These are phyloP conservation scores for Setipinna tenuifilis DNA, from an alignment of 2,797 vertebrate genomes.

Conservation along the genomic window DNA sequence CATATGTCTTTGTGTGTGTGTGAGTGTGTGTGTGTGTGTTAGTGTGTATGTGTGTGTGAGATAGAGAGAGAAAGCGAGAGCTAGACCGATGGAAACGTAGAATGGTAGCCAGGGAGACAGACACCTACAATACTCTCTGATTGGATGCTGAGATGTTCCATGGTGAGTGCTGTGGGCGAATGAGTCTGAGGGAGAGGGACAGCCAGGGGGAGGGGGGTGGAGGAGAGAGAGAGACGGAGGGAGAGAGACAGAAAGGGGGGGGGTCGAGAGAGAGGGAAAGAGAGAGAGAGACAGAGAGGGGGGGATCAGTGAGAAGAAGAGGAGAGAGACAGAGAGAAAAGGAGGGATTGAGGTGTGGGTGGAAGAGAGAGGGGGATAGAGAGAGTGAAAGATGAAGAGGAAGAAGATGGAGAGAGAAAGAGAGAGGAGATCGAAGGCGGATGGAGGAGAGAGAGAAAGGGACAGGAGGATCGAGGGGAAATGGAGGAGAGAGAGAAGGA, in stretches of 20 bases:
- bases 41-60: constrained; percentile 1
- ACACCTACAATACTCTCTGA: constrained; percentile 51
- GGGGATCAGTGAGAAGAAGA: constrained; percentile 25
- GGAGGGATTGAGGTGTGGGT: too few species aligned
- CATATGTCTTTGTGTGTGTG: constrained; percentile 8
- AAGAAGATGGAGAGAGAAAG: too few species aligned
- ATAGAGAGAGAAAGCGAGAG: constrained; percentile 26
- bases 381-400: too few species aligned
- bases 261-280: constrained; percentile 15
- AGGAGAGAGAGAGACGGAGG: constrained; percentile 24
- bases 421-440: too few species aligned
- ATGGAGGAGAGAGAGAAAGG: not conserved
- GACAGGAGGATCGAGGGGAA: not conserved
- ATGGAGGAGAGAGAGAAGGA: not conserved
- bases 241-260: constrained; percentile 20
- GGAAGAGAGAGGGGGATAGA: too few species aligned
- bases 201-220: not conserved
- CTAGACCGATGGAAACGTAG: constrained; percentile 44
- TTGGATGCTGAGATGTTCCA: constrained; percentile 55
- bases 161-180: constrained; percentile 54
- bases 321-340: too few species aligned
- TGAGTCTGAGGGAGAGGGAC: constrained; percentile 53
- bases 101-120: not conserved
- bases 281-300: not conserved
- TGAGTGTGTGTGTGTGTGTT: too few species aligned